These are phyloP conservation scores for Salvelinus fontinalis DNA, from an alignment of 2,113 vertebrate genomes.

Conservation along the genomic window DNA sequence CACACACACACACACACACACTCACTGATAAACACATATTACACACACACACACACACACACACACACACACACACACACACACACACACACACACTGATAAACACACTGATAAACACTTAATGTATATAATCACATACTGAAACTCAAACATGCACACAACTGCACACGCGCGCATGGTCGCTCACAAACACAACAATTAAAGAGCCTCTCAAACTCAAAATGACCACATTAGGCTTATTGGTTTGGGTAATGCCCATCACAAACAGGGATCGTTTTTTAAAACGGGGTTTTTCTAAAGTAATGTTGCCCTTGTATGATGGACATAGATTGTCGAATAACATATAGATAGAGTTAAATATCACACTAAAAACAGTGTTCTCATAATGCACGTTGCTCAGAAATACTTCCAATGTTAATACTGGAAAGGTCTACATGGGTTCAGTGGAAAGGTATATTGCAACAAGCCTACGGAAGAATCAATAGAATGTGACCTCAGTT, in stretches of 20 bases:
- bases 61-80: no score
- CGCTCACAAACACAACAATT: constrained; percentile 24
- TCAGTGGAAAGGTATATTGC: constrained; percentile 63
- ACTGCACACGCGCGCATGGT: background rate
- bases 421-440: background rate
- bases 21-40: no score
- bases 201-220: background rate
- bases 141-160: constrained; percentile 21
- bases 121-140: background rate
- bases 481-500: constrained; percentile 71
- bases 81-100: no score
- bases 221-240: no score
- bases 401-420: constrained; percentile 22
- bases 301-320: background rate
- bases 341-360: background rate
- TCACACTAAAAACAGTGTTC: constrained; percentile 32
- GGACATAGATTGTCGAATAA: no score
- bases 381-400: background rate
- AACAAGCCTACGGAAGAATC: constrained; percentile 63
- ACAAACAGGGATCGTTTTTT: no score
- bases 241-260: no score
- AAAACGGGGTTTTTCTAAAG: no score
- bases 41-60: no score
- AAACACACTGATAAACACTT: no score
- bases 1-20: background rate